Evolutionary conservation across 2,113 vertebrate species (phyloP), one percentile per base, ranked within the genome.

Genomic region (Brachyhypopomus occidentalis): DNA sequence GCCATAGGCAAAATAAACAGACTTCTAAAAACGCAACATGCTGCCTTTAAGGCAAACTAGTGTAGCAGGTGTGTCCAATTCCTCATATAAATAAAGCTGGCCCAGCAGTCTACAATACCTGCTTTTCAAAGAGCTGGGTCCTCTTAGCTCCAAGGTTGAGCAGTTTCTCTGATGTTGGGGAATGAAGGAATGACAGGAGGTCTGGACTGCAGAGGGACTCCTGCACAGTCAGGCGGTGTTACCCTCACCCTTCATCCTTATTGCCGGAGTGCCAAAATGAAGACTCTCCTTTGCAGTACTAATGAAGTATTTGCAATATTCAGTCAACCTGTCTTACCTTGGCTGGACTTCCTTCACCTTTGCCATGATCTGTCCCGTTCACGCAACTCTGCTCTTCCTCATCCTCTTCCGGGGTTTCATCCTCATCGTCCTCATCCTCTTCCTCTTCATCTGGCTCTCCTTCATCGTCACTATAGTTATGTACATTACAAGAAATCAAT

Each of bases 131-230:
- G 22, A 98, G 90, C 64, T 89, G 4, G 0, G 95, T 92, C 41
- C 95, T 95, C 88, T 94, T 96, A n/a, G 95, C 90, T 0, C 96
- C 98, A 2, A 99, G 92, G 22, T 93, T 94, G 55, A 98, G 91
- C 73, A 99, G 92, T 83, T 98, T 98, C 86, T 98, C 96, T 0
- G 97, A 94, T 0, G 98, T 97, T 0, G 97, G 98, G 77, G 96
- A 97, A 81, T 92, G 94, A 86, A 99, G 94, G 89, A 99, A 99
- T 0, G 94, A 94, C 56, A 93, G 90, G 78, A 96, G 87, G 0
- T 98, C 96, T 55, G 94, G 87, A 12, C 94, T 92, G 74, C 91
- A 89, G 0, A 88, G 87, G 17, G 95, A 93, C 64, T 91, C 88
- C 97, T 93, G 52, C n/a, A 58, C 6, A 82, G 34, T 73, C 66